Percentiles rank a stretch among this genome's conserved stretches.
These are phyloP conservation scores for Hipposideros larvatus DNA, from an alignment of 2,797 vertebrate genomes.

Conservation along the genomic window DNA sequence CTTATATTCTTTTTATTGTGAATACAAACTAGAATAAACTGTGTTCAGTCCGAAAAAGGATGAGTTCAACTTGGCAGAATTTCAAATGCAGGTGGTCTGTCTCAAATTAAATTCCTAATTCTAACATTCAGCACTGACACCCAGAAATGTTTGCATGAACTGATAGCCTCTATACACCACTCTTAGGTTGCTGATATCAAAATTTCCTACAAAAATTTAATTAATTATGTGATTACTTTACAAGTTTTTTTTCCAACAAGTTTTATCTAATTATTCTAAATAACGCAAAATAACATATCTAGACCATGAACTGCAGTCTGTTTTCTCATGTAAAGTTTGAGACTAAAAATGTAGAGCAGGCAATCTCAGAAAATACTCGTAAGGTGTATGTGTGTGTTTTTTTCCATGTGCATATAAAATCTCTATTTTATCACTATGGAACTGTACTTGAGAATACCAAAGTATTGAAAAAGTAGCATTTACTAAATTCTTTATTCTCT, in stretches of 20 bases:
- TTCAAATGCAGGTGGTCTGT: background rate
- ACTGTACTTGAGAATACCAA: background rate
- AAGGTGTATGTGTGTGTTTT: background rate
- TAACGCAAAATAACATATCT: background rate
- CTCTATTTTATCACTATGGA: background rate
- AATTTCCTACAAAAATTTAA: background rate
- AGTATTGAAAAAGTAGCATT: background rate
- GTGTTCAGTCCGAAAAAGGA: background rate
- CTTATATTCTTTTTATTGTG: background rate
- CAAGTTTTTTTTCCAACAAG: background rate
- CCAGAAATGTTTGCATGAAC: background rate
- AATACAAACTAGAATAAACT: background rate
- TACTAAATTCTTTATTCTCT: background rate
- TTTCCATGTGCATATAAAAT: background rate
- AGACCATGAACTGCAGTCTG: background rate
- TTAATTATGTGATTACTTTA: background rate
- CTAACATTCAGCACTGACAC: background rate
- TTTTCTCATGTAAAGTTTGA: background rate
- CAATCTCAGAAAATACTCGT: background rate
- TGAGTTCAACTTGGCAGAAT: background rate
- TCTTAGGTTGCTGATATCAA: background rate
- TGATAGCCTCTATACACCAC: background rate
- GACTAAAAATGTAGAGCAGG: background rate
- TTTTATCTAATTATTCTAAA: background rate
- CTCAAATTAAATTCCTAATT: slow-evolving; percentile 41